A percentile compares a stretch with the other conserved stretches of the same genome.
Evolutionary conservation across 2,113 vertebrate species (phyloP).

Genomic region (Sarotherodon lohbergeri): DNA sequence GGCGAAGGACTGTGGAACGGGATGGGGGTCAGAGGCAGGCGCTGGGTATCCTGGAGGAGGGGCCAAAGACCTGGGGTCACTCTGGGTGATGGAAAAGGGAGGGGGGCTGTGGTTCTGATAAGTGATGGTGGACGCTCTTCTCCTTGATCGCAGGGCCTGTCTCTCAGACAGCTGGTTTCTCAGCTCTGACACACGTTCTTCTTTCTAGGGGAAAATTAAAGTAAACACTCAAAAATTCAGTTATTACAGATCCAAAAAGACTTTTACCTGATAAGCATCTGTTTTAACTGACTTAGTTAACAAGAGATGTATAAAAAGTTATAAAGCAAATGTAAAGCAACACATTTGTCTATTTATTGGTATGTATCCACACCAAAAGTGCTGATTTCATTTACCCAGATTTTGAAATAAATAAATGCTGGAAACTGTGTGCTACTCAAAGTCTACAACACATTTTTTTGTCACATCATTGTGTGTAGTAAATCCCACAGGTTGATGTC

Average conservation of each 20-base stretch:
- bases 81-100: slow-evolving; percentile 15
- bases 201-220: slow-evolving; percentile 72
- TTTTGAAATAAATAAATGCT: not conserved
- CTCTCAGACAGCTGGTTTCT: slow-evolving; percentile 83
- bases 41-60: slow-evolving; percentile 67
- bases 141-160: slow-evolving; percentile 81
- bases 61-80: slow-evolving; percentile 58
- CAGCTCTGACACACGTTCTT: slow-evolving; percentile 84
- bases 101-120: slow-evolving; percentile 65
- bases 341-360: not conserved
- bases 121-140: slow-evolving; percentile 65
- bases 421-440: too few relatives aligned
- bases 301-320: not conserved
- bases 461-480: not conserved
- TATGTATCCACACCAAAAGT: not conserved
- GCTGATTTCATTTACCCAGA: not conserved
- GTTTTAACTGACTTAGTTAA: not conserved
- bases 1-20: slow-evolving; percentile 65
- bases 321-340: not conserved
- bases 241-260: not conserved
- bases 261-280: not conserved
- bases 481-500: not conserved
- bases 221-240: not conserved
- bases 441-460: not conserved
- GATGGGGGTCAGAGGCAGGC: slow-evolving; percentile 63